Base-by-base conservation (phyloP, 2,888 invertebrate genomes). In the Cyrtodaria siliqua region DNA sequence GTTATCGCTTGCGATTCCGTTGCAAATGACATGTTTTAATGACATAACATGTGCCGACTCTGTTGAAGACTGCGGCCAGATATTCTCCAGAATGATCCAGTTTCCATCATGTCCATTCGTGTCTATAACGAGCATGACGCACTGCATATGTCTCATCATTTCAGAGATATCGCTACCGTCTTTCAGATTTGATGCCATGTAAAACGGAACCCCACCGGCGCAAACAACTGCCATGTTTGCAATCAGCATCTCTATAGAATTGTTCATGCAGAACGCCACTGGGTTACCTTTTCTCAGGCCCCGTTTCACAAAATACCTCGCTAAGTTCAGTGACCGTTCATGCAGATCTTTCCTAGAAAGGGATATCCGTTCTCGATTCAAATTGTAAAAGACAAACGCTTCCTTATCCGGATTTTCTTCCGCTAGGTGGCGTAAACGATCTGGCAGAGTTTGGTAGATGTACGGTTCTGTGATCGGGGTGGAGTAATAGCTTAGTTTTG, bases 321-420 rank as follows among this genome's bases (percentile, higher is more conserved):
- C 63, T 6, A 53, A 63, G 16, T 20, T 18, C 9, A 14, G 14
- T 0, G 40, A 18, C 26, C 12, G 20, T 38, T 50, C 63, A 6
- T 27, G 26, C 9, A 63, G 18, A 14, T 63, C 38, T 52, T 26
- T 1, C 0, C 63, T n/a, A 16, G n/a, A 18, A 44, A 44, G 6
- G 16, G 63, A 18, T 0, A 14, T 8, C 20, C 82, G 49, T 23
- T 57, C 14, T 24, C 49, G 26, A 16, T 69, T 44, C 14, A 44
- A 1, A 23, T 61, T 44, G 40, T 82, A 82, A 23, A 66, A 71
- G 1, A 82, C 70, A 56, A 76, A 76, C 0, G 82, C 75, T 40
- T 62, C 70, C 24, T 62, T 62, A 26, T 68, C 69, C 3, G 75
- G 72, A 44, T 72, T 63, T 23, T 53, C 59, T 9, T 63, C 66